Percentiles rank a stretch among this genome's conserved stretches.
These are phyloP conservation scores for Gnathonemus longibarbis DNA, from an alignment of 2,113 vertebrate species.

Conservation along the genomic window DNA sequence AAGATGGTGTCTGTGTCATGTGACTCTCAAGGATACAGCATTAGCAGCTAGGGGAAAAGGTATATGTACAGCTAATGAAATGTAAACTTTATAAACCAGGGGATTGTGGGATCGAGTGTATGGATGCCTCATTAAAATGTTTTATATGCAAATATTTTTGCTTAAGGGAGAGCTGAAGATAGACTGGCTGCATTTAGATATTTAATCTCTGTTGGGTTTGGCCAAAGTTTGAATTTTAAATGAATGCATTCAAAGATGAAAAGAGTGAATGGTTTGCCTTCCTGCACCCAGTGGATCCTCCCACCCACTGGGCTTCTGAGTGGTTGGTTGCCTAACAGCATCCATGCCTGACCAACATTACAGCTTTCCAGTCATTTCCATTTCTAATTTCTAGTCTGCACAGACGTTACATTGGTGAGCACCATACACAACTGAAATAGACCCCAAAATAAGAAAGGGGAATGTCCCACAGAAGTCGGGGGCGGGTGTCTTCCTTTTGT, in stretches of 20 bases:
- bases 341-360: not conserved
- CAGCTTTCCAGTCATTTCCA: not conserved
- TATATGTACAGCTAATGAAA: not conserved
- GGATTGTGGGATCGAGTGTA: not conserved
- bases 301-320: not conserved
- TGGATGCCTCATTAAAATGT: slow-evolving; percentile 5
- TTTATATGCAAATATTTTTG: slow-evolving; percentile 4
- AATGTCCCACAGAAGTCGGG: not conserved
- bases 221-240: not conserved
- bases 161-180: not conserved
- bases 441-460: not conserved
- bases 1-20: not conserved
- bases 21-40: not conserved
- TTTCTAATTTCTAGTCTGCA: not conserved
- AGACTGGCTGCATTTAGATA: not conserved
- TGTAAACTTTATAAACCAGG: slow-evolving; percentile 6
- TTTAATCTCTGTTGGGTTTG: not conserved
- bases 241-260: not conserved
- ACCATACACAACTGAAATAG: not conserved
- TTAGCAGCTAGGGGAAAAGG: not conserved
- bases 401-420: not conserved
- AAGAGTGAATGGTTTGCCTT: not conserved
- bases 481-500: not conserved
- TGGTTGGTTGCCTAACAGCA: not conserved
- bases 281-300: not conserved